Base-by-base conservation (phyloP, 2,888 invertebrate species). In the Phaonia tiefii region DNA sequence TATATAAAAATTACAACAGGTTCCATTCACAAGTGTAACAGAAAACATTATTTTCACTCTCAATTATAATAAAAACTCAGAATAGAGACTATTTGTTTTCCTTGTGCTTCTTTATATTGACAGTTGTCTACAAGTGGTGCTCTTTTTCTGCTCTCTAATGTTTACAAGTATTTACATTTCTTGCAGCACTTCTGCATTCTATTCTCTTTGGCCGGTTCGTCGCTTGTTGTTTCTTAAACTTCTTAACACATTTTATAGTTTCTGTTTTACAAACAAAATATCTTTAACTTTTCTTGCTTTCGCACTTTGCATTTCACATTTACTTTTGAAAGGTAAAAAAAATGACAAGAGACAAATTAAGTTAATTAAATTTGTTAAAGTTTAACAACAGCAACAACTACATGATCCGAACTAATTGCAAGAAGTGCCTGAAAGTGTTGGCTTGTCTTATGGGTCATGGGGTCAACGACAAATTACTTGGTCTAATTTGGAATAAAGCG, bases 351-450 rank as follows among this genome's bases (percentile, higher is more conserved):
- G 25, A 54, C 10, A 8, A 49, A n/a, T n/a, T n/a, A 22, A 54
- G 13, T 54, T 54, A 54, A 54, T 54, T 54, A 54, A 54, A 54
- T 54, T 54, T 20, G 54, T 54, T 22, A 13, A 54, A 54, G 54
- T 54, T 54, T 17, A 54, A 22, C 54, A 22, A 54, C 11, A 25
- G 4, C 37, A 44, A 44, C 54, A 17, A 13, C 54, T 22, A 20
- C 54, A 7, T 3, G 3, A 25, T 22, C n/a, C n/a, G n/a, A 10
- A 44, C 54, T 54, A 54, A 54, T 54, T 54, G 25, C 54, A 54
- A 22, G 25, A 54, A 54, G 54, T 54, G 25, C 13, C 25, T 3
- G 25, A 22, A 10, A 54, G 22, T 54, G 54, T 13, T 22, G 22
- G 5, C 25, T 4, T 25, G 22, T 46, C 5, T 46, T 54, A 54